Percentiles rank a stretch among this genome's conserved stretches.
These are phyloP conservation scores for Thomomys bottae DNA, from an alignment of 2,113 vertebrate genomes.

Conservation along the genomic window DNA sequence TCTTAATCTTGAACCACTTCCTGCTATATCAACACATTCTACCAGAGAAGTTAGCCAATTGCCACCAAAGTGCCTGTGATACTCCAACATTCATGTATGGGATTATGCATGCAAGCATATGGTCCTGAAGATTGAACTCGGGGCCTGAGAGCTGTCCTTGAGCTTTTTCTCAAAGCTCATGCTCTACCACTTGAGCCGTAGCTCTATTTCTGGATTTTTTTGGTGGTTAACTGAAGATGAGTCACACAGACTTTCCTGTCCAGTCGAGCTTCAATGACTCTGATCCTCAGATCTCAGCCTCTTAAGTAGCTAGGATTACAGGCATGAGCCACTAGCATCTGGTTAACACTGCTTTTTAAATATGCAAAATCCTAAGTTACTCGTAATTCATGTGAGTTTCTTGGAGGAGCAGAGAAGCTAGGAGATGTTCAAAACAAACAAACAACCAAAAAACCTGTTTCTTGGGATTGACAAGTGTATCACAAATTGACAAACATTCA, in stretches of 20 bases:
- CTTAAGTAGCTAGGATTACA: no score
- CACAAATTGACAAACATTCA: conserved; percentile 6
- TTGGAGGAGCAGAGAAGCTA: neutral
- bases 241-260: no score
- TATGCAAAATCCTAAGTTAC: neutral
- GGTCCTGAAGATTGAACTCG: no score
- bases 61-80: conserved; percentile 1
- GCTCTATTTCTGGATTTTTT: no score
- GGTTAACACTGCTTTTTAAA: neutral
- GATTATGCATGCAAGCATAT: no score
- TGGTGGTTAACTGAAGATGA: no score
- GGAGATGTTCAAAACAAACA: conserved; percentile 42
- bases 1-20: neutral
- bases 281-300: no score
- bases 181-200: no score
- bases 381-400: conserved; percentile 16
- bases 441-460: conserved; percentile 49
- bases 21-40: conserved; percentile 8
- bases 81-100: neutral
- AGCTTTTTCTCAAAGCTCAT: no score
- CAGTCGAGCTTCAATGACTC: no score
- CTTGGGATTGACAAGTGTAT: conserved; percentile 20
- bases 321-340: no score
- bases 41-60: neutral
- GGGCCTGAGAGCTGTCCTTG: no score